Evolutionary conservation across 2,888 invertebrate genomes (phyloP).

Genomic region (Clanis bilineata): DNA sequence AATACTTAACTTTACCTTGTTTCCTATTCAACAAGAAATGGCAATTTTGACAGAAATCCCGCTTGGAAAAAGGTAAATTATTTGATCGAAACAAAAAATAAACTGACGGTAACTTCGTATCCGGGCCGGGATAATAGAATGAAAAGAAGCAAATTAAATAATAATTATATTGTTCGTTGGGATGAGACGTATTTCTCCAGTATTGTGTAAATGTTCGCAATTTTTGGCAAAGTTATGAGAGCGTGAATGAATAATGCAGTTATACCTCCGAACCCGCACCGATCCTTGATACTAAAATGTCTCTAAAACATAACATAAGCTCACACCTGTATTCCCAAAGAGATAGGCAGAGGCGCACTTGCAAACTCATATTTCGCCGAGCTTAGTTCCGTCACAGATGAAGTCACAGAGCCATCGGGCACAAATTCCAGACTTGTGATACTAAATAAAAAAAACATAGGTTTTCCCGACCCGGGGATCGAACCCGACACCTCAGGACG

Average conservation of each 20-base stretch:
- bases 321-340: no score
- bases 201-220: slow-evolving; percentile 29
- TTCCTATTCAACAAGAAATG: slow-evolving; percentile 27
- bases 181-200: slow-evolving; percentile 31
- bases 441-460: no score
- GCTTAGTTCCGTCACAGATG: no score
- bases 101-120: slow-evolving; percentile 22
- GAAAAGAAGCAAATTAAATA: slow-evolving; percentile 38
- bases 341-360: no score
- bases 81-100: slow-evolving; percentile 31
- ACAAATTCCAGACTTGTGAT: no score
- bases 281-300: slow-evolving; percentile 15
- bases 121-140: slow-evolving; percentile 32
- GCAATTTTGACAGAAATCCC: slow-evolving; percentile 32
- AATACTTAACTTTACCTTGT: slow-evolving; percentile 22
- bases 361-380: no score
- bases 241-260: slow-evolving; percentile 36
- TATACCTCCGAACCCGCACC: slow-evolving; percentile 3
- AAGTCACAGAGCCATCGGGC: no score
- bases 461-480: no score
- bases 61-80: slow-evolving; percentile 29
- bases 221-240: slow-evolving; percentile 36
- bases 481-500: no score
- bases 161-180: slow-evolving; percentile 35
- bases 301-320: no score